Base-by-base conservation (phyloP, 2,888 invertebrate species). In the Meteorus colon region DNA sequence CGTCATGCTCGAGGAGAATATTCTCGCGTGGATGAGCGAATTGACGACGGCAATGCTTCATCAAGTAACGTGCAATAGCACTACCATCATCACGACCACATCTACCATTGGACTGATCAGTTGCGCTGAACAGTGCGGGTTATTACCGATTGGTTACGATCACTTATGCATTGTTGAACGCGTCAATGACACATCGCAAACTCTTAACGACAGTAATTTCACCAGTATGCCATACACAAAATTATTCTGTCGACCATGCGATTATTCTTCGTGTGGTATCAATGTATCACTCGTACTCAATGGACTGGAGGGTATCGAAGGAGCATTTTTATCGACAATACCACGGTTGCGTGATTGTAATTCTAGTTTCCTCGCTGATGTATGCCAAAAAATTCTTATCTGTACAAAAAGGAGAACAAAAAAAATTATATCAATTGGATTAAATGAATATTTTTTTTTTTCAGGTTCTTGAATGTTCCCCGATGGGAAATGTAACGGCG, bases 251-350 rank as follows among this genome's bases (percentile, higher is more conserved):
- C 82, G 79, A 34, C 85, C 86, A 4, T 86, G 86, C 74, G 84
- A 86, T 73, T 78, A 76, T 72, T 75, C 78, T 24, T 79, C 66
- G 19, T 86, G 86, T 71, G 82, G 83, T 62, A 76, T 81, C 19
- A 86, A 86, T 67, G 81, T 86, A n/a, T 85, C 86, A 16, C 76
- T 86, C 67, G 77, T 86, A 0, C 78, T 86, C 62, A 83, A 82
- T 27, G 85, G 85, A 4, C 73, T 86, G 31, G 85, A 86, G 65
- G 85, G 78, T 63, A 80, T 86, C 69, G 83, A 86, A 77, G 85
- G 86, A 6, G 80, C 84, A 45, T 86, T 86, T 60, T 76, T 86
- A 31, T 84, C 86, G 27, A 84, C 80, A 41, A 81, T 86, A 65
- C 78, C 85, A 8, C 78, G 78, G 48, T 77, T 84, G 48, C 80